A percentile compares a stretch with the other conserved stretches of the same genome.
These are phyloP conservation scores for Choreutis nemorana DNA, from an alignment of 2,888 invertebrate species.

Conservation along the genomic window DNA sequence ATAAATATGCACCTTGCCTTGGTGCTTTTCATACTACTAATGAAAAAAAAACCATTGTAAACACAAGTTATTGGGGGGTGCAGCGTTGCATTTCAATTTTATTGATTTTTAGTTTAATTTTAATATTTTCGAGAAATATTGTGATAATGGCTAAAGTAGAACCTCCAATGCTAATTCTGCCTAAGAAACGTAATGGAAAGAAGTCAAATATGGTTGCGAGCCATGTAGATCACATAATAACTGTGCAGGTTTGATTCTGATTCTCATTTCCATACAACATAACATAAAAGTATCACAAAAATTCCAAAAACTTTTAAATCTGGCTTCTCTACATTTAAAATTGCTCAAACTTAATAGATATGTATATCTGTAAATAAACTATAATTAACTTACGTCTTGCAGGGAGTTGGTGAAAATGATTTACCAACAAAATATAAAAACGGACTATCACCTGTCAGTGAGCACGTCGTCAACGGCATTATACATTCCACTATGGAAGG, in stretches of 20 bases:
- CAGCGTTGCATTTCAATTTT: too few species aligned
- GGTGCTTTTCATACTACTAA: too few species aligned
- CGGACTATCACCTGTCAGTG: conserved; percentile 52
- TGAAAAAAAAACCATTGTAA: too few species aligned
- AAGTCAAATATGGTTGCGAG: conserved; percentile 53
- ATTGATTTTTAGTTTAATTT: too few species aligned
- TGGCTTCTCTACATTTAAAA: neutral
- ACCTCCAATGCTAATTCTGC: conserved; percentile 66
- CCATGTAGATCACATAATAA: conserved; percentile 71
- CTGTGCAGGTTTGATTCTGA: conserved; percentile 54
- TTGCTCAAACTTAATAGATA: too few species aligned
- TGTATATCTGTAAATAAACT: too few species aligned
- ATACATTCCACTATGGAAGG: conserved; percentile 56
- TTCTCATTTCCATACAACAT: neutral
- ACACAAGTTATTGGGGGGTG: too few species aligned
- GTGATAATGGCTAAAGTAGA: conserved; percentile 49
- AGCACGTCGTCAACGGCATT: conserved; percentile 48
- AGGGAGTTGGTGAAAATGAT: conserved; percentile 52
- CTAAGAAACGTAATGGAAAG: conserved; percentile 67
- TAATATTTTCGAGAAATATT: too few species aligned
- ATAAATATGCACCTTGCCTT: too few species aligned
- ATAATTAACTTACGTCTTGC: conserved; percentile 12
- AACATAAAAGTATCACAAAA: neutral
- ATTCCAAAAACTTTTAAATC: neutral
- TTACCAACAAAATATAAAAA: conserved; percentile 47